Evolutionary conservation across 2,113 vertebrate genomes (phyloP).

Genomic region (Psephotus haematonotus): DNA sequence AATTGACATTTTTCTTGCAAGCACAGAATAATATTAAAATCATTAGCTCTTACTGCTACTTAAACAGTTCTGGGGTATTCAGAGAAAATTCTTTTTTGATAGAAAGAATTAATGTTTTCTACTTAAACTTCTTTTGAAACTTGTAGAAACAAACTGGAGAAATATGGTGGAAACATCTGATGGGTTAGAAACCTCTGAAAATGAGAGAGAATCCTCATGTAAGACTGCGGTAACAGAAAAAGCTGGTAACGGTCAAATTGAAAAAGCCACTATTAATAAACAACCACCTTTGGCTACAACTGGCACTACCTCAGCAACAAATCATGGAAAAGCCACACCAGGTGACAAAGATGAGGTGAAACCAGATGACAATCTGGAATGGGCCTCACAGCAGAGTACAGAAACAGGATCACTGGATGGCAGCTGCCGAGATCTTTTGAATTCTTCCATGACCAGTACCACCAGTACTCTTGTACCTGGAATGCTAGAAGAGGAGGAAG

Average conservation of each 20-base stretch:
- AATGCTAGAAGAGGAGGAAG: conserved; percentile 93
- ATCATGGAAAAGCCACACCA: conserved; percentile 56
- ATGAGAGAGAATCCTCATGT: conserved; percentile 74
- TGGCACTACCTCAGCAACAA: conserved; percentile 46
- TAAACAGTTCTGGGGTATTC: not conserved
- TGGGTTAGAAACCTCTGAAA: conserved; percentile 84
- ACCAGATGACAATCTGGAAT: conserved; percentile 90
- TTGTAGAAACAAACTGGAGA: conserved; percentile 96
- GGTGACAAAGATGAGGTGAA: conserved; percentile 86
- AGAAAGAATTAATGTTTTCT: not conserved
- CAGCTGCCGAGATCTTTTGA: conserved; percentile 90
- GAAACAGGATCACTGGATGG: conserved; percentile 95
- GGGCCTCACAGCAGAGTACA: conserved; percentile 96
- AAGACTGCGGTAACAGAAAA: conserved; percentile 68
- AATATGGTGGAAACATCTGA: conserved; percentile 95
- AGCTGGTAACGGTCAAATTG: conserved; percentile 10
- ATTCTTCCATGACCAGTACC: conserved; percentile 97
- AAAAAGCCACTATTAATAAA: conserved; percentile 51
- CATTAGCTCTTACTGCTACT: not conserved
- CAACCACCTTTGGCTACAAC: conserved; percentile 1
- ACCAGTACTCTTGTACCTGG: conserved; percentile 96
- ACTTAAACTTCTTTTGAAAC: conserved; percentile 28
- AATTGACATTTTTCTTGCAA: not conserved
- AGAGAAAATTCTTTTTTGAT: not conserved
- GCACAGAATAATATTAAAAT: not conserved